Evolutionary conservation across 2,113 vertebrate genomes (phyloP), one percentile per base, ranked within the genome.

Genomic region (Scomber colias): DNA sequence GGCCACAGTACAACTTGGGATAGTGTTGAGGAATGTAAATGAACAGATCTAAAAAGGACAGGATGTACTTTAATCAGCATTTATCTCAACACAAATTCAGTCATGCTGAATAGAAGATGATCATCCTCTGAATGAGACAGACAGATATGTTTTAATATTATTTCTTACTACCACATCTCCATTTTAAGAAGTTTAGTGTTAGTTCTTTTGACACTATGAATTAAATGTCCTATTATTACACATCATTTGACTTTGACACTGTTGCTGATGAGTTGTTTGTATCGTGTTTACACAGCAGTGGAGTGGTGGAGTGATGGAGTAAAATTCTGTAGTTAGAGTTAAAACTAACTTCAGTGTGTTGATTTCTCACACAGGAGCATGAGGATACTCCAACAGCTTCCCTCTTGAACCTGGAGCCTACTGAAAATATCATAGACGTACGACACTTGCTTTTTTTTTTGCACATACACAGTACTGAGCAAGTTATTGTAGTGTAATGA

Each of bases 341-440:
- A 19, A n/a, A 75, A 44, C 14, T 3, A 10, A 48, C 51, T 31
- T 75, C 4, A 9, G 31, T 51, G 8, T 79, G 56, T 70, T 49
- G 53, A 4, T 76, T 71, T 81, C 17, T 77, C 50, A 11, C 59
- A 15, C 90, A 99, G 97, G 97, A 95, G 65, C 96, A 95, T 31
- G 96, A 73, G 30, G 96, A 97, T 74, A 91, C 90, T 7, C 87
- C 95, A 14, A 95, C 96, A 14, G 89, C 57, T 13, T 95, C 96
- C 31, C 94, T 73, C 73, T 83, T 15, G 68, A 96, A 94, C 40
- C 95, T 97, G 81, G 97, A 96, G 9, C 93, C 95, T 21, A 91
- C 95, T 27, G 95, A 95, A 62, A 94, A 89, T 40, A 88, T 91
- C 44, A 80, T 89, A n/a, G 95, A 93, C 96, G 98, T 98, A 83